phyloP scores from a whole-genome alignment of 2,888 invertebrate species.

The Stegana nigrithorax region DNA sequence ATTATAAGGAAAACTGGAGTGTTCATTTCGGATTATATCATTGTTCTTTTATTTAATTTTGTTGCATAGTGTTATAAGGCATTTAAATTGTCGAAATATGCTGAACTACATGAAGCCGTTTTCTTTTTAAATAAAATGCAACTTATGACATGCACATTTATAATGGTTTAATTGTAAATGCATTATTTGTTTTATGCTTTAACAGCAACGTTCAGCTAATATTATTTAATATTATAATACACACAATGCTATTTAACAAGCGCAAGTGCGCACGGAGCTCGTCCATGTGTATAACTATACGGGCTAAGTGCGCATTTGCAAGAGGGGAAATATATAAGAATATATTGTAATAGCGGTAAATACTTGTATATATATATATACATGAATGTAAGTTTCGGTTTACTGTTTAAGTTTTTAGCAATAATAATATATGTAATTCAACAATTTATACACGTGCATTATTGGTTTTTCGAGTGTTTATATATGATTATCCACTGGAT shows the following conservation, averaged over 20 bases:
- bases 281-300: too few species aligned
- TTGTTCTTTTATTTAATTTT: not conserved
- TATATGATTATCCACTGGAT: not conserved
- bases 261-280: too few species aligned
- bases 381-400: slow-evolving; percentile 22
- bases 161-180: slow-evolving; percentile 3
- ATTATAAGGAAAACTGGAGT: too few species aligned
- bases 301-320: too few species aligned
- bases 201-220: not conserved
- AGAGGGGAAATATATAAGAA: not conserved
- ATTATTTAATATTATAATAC: not conserved
- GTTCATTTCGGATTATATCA: too few species aligned
- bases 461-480: too few species aligned
- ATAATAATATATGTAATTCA: slow-evolving; percentile 27
- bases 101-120: too few species aligned
- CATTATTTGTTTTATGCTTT: not conserved
- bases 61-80: slow-evolving; percentile 1
- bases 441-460: slow-evolving; percentile 36
- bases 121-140: too few species aligned
- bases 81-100: too few species aligned
- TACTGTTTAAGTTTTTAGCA: too few species aligned
- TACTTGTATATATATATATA: slow-evolving; percentile 6
- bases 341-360: not conserved
- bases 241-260: slow-evolving; percentile 2
- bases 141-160: too few species aligned